Evolutionary conservation across 2,113 vertebrate species (phyloP).

Genomic region (cat (Felis catus)): F.catus_Fca126_mat1.0 CM031412.1:34304501-34305000

Average conservation of each 20-base stretch:
- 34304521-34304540: constrained; percentile 79
- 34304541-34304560: constrained; percentile 69
- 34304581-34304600: constrained; percentile 80
- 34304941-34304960: background rate
- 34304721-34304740: background rate
- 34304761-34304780: background rate
- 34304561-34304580: constrained; percentile 74
- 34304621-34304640: constrained; percentile 82
- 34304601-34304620: constrained; percentile 79
- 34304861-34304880: background rate
- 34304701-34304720: constrained; percentile 11
- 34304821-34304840: background rate
- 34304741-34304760: background rate
- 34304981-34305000: background rate
- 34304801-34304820: background rate
- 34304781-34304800: constrained; percentile 35
- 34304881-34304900: background rate
- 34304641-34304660: constrained; percentile 70
- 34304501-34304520: constrained; percentile 65
- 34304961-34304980: constrained; percentile 26
- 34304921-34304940: background rate
- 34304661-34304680: constrained; percentile 67
- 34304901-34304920: background rate
- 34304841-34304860: background rate
- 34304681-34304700: constrained; percentile 18